phyloP scores from a whole-genome alignment of 2,113 vertebrate species.

The Trichomycterus rosablanca region DNA sequence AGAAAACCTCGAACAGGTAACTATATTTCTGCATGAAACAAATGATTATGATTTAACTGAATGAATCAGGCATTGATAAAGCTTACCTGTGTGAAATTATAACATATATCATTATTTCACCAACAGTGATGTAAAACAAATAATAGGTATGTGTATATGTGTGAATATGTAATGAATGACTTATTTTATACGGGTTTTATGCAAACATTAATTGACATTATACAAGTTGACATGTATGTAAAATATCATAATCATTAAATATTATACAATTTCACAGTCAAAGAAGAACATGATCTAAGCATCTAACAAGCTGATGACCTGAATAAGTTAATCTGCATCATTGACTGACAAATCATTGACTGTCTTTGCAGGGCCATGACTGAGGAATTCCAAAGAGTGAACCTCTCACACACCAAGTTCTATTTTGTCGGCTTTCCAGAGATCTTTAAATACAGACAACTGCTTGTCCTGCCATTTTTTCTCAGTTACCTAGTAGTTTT shows the following conservation, averaged over 20 bases:
- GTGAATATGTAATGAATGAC: too few species aligned
- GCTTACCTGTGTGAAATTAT: slow-evolving; percentile 7
- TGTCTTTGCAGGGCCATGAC: slow-evolving; percentile 40
- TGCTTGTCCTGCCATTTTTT: slow-evolving; percentile 56
- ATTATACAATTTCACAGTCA: background rate
- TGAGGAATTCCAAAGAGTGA: slow-evolving; percentile 39
- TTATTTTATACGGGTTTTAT: too few species aligned
- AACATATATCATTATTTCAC: too few species aligned
- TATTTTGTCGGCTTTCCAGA: slow-evolving; percentile 60
- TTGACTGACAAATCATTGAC: slow-evolving; percentile 1
- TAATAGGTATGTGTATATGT: too few species aligned
- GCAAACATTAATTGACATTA: too few species aligned
- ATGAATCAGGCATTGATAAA: too few species aligned
- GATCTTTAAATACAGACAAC: slow-evolving; percentile 43
- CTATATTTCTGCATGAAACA: too few species aligned
- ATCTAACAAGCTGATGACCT: too few species aligned
- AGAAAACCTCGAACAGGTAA: slow-evolving; percentile 6
- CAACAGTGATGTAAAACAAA: too few species aligned
- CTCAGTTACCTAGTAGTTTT: slow-evolving; percentile 49
- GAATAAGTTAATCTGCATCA: background rate
- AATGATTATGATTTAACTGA: too few species aligned
- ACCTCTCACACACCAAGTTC: slow-evolving; percentile 60
- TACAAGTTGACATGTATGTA: too few species aligned
- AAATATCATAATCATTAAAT: too few species aligned
- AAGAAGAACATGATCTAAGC: background rate